phyloP scores from a whole-genome alignment of 1,140 invertebrate genomes.

The Coelopa frigida region DNA sequence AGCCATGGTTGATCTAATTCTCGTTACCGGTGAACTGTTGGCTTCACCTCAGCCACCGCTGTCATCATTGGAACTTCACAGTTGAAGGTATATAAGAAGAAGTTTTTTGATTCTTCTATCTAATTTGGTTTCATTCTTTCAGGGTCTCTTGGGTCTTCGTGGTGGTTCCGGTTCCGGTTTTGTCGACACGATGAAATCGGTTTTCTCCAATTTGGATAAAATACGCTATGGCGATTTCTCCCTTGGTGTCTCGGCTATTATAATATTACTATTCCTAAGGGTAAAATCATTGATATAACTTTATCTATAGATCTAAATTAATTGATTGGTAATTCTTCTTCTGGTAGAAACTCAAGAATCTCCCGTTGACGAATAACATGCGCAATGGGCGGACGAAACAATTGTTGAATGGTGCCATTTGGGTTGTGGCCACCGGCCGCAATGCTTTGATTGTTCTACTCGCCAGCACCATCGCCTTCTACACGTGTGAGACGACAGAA shows the following conservation, averaged over 20 bases:
- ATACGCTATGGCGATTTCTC: constrained; percentile 53
- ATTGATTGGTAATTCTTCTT: constrained; percentile 10
- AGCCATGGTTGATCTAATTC: constrained; percentile 88
- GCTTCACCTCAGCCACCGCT: constrained; percentile 88
- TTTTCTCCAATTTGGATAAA: constrained; percentile 52
- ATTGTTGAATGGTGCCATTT: constrained; percentile 52
- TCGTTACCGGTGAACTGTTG: constrained; percentile 84
- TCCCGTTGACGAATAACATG: constrained; percentile 43
- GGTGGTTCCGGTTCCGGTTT: constrained; percentile 52
- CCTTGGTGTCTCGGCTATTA: constrained; percentile 58
- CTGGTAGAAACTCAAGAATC: constrained; percentile 60
- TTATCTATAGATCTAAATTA: background rate
- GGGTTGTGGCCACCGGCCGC: constrained; percentile 66
- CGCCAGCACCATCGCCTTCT: constrained; percentile 54
- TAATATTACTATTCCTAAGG: constrained; percentile 56
- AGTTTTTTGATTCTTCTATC: background rate
- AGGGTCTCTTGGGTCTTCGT: constrained; percentile 64
- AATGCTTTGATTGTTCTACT: constrained; percentile 70
- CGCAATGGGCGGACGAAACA: constrained; percentile 21
- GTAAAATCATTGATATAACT: constrained; percentile 43
- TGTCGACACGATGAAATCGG: constrained; percentile 54
- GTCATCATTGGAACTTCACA: constrained; percentile 86
- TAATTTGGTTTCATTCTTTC: background rate
- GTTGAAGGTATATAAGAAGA: constrained; percentile 52
- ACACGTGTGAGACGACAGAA: constrained; percentile 43